Base-by-base conservation (phyloP, 2,113 vertebrate species). In the Aldabrachelys gigantea region DNA sequence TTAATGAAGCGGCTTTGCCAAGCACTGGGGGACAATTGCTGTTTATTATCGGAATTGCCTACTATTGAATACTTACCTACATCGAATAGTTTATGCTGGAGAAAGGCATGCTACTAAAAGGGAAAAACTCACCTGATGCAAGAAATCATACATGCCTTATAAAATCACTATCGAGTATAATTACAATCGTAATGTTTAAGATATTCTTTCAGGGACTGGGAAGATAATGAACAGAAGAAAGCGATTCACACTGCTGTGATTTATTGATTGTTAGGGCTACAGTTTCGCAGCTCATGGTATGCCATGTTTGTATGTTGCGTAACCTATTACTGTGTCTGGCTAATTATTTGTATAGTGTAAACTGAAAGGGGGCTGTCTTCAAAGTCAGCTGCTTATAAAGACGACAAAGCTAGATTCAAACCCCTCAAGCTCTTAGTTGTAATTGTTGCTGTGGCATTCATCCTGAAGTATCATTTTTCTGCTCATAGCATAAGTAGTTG, bases 151-250 rank as follows among this genome's bases (percentile, higher is more conserved):
- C 83, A 27, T 17, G 82, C 91, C 89, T 94, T 86, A 85, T 94
- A 94, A 97, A 97, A 97, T 92, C 96, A 94, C 95, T 91, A 89
- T 91, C 94, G 95, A 97, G 96, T 97, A 96, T 96, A 97, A 97
- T 97, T 97, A 95, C 85, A 95, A 95, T 22, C 41, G 79, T 96
- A 95, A 96, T 95, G 83, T 96, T 87, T 87, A 89, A 95, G 88
- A 93, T 82, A 97, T 91, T 97, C 89, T 95, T 69, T 93, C 83
- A 89, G 85, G 85, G 95, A 95, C 41, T 13, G 47, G 81, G 54
- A 47, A 93, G 81, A 96, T 94, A 96, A 96, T 87, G 94, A 96
- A 91, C 75, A 90, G 53, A 41, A 91, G 93, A 95, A 92, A 92
- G 41, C 72, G 91, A 80, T 91, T 94, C 84, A 81, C 86, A 92